Percentiles rank a stretch among this genome's conserved stretches.
These are phyloP conservation scores for Coryphaenoides rupestris DNA, from an alignment of 2,113 vertebrate species.

Conservation along the genomic window DNA sequence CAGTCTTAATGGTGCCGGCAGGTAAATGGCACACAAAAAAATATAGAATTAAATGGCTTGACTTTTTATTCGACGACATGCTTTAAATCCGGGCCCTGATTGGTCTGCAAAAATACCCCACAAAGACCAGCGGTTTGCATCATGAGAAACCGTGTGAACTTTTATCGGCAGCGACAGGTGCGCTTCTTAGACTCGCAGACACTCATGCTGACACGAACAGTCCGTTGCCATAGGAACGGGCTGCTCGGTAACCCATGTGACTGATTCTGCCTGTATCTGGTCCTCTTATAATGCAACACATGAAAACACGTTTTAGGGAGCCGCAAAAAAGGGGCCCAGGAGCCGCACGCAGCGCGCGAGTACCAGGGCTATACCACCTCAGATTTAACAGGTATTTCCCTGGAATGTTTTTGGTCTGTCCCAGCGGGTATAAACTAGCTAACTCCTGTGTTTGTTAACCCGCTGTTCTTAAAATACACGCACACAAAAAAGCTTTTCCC, in stretches of 20 bases:
- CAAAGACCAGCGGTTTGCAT: background rate
- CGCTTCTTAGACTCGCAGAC: too few species aligned
- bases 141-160: constrained; percentile 28
- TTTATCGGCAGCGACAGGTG: background rate
- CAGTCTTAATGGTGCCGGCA: constrained; percentile 5
- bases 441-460: constrained; percentile 44
- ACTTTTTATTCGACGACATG: too few species aligned
- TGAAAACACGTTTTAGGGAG: constrained; percentile 73
- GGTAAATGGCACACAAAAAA: constrained; percentile 27
- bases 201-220: background rate
- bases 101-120: too few species aligned
- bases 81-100: constrained; percentile 6
- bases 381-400: constrained; percentile 70
- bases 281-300: constrained; percentile 65
- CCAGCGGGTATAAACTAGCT: constrained; percentile 56
- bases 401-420: constrained; percentile 55
- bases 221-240: constrained; percentile 31
- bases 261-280: constrained; percentile 65
- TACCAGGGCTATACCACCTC: constrained; percentile 71
- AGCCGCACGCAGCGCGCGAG: constrained; percentile 70
- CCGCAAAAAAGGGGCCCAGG: constrained; percentile 75
- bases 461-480: constrained; percentile 42
- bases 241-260: constrained; percentile 57
- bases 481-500: constrained; percentile 25
- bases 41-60: too few species aligned